Evolutionary conservation across 1,140 invertebrate genomes (phyloP), one percentile per base, ranked within the genome.

Genomic region (Schlechtendalia chinensis): DNA sequence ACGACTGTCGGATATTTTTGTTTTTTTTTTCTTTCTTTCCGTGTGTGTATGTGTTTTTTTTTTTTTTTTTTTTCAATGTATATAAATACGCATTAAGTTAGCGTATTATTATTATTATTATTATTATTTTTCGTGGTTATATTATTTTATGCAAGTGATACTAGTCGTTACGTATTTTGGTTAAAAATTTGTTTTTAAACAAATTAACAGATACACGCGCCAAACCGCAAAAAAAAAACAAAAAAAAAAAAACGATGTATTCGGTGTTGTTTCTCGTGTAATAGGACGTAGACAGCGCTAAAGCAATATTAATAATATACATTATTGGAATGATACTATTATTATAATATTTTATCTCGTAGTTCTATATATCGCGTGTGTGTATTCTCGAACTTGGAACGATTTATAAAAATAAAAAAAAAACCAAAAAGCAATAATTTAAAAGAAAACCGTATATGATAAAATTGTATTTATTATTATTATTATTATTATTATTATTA

Each of bases 101-200:
- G 32, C 54, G 59, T 56, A 56, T 65, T 39, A 54, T 65, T 65
- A 32, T 54, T 53, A 53, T 53, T 53, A 53, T 54, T 54, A 54
- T 54, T 54, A 54, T 54, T 54, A 22, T 22, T 58, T 22, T 19
- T 54, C 14, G 4, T 19, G 14, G 16, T n/a, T 54, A n/a, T 54
- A 61, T 75, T 75, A 77, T 79, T 79, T 79, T 61, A 79, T n/a
- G 75, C 75, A 79, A 79, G 75, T 79, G 75, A 79, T 79, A 79
- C 75, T 79, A 79, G 75, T 79, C 75, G 56, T 79, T 63, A 77
- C 19, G 63, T 22, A 58, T 79, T 47, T 59, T 79, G 58, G 75
- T 79, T 79, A 61, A 61, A n/a, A 61, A 58, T 47, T 77, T 47
- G 56, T 56, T 53, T 47, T 39, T n/a, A n/a, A n/a, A n/a, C n/a